Evolutionary conservation across 1,140 invertebrate species (phyloP).

Genomic region (Heliconius nattereri): DNA sequence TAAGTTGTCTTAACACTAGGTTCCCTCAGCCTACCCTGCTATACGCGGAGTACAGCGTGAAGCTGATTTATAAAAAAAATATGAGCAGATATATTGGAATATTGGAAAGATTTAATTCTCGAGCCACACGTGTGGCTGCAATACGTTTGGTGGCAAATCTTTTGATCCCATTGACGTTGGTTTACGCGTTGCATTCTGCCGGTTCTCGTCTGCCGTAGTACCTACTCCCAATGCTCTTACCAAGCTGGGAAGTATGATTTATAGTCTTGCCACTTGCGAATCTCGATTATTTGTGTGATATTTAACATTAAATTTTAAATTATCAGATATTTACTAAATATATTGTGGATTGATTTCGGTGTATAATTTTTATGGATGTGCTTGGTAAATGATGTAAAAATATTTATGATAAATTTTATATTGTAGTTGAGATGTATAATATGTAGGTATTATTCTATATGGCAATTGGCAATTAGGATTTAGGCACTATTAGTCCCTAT

Average conservation of each 20-base stretch:
- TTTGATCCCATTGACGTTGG: constrained; percentile 55
- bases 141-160: constrained; percentile 56
- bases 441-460: too few relatives aligned
- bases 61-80: too few relatives aligned
- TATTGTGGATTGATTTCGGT: not conserved
- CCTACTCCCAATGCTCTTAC: constrained; percentile 30
- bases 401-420: too few relatives aligned
- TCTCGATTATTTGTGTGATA: not conserved
- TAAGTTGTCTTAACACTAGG: too few relatives aligned
- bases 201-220: constrained; percentile 16
- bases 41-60: too few relatives aligned
- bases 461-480: too few relatives aligned
- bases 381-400: too few relatives aligned
- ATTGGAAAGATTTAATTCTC: constrained; percentile 56
- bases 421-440: too few relatives aligned
- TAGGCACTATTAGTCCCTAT: too few relatives aligned
- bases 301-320: not conserved
- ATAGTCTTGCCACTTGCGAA: constrained; percentile 28
- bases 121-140: constrained; percentile 55
- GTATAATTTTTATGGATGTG: too few relatives aligned
- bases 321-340: not conserved
- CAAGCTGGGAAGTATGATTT: constrained; percentile 51
- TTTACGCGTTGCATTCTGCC: constrained; percentile 38
- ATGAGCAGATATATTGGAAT: constrained; percentile 42
- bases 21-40: too few relatives aligned